These are phyloP conservation scores for Bombyx mandarina DNA, from an alignment of 1,140 invertebrate species.

Conservation along the genomic window DNA sequence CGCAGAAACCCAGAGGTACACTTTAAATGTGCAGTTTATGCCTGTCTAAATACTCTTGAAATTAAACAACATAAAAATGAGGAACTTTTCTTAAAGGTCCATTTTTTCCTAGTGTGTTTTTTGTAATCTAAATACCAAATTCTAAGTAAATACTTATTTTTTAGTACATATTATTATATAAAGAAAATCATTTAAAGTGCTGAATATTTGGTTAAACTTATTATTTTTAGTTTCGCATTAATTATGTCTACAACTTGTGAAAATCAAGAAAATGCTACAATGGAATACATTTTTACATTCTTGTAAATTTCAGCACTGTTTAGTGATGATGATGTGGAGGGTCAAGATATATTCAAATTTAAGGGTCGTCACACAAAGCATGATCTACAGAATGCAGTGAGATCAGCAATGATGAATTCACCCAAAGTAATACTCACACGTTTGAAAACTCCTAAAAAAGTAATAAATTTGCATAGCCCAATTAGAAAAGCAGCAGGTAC, in stretches of 20 bases:
- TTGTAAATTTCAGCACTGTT: constrained; percentile 46
- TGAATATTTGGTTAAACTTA: too few relatives aligned
- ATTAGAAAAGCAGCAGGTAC: constrained; percentile 32
- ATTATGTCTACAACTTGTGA: too few relatives aligned
- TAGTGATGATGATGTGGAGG: constrained; percentile 52
- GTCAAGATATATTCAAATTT: constrained; percentile 59
- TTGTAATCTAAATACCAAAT: too few relatives aligned
- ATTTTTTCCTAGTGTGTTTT: too few relatives aligned
- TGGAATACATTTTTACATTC: not conserved
- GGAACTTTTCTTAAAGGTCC: too few relatives aligned
- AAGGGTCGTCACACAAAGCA: constrained; percentile 55
- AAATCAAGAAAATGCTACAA: not conserved
- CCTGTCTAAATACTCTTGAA: too few relatives aligned
- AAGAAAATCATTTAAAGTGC: too few relatives aligned
- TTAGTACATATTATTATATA: too few relatives aligned
- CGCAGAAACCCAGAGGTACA: constrained; percentile 46
- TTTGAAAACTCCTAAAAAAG: constrained; percentile 39
- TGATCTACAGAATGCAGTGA: constrained; percentile 54
- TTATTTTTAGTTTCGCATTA: too few relatives aligned
- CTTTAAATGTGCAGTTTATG: too few relatives aligned
- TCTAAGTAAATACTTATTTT: too few relatives aligned
- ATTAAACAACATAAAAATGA: too few relatives aligned
- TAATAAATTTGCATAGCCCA: constrained; percentile 9
- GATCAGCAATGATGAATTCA: constrained; percentile 34
- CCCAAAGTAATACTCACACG: constrained; percentile 23